These are phyloP conservation scores for Channa striata DNA, from an alignment of 2,797 vertebrate species.

Conservation along the genomic window DNA sequence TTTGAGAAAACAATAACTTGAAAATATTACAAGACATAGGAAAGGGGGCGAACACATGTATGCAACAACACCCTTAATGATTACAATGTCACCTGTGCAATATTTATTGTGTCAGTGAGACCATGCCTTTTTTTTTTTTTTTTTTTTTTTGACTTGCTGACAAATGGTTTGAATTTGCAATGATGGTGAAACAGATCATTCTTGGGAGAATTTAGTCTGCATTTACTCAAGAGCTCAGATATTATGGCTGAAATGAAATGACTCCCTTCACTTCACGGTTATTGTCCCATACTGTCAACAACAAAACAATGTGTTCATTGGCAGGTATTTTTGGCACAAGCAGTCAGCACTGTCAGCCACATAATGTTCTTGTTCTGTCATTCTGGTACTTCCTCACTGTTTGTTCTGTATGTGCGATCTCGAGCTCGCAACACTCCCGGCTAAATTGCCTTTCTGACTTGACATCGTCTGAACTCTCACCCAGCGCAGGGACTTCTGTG, in stretches of 20 bases:
- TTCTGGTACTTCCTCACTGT: slow-evolving; percentile 67
- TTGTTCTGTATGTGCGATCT: slow-evolving; percentile 48
- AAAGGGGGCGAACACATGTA: slow-evolving; percentile 58
- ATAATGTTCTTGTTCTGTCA: slow-evolving; percentile 60
- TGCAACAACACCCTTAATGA: slow-evolving; percentile 64
- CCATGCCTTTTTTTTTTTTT: slow-evolving; percentile 75
- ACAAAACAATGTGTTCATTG: slow-evolving; percentile 50
- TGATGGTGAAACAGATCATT: slow-evolving; percentile 42
- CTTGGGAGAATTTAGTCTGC: slow-evolving; percentile 49
- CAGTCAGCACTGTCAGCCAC: slow-evolving; percentile 60
- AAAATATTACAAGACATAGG: slow-evolving; percentile 64
- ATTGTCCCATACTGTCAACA: slow-evolving; percentile 38
- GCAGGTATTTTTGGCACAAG: slow-evolving; percentile 65
- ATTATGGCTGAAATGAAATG: slow-evolving; percentile 36
- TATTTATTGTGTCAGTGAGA: slow-evolving; percentile 74
- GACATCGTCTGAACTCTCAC: slow-evolving; percentile 50
- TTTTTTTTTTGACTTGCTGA: slow-evolving; percentile 64
- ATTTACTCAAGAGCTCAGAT: slow-evolving; percentile 42
- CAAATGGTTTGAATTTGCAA: slow-evolving; percentile 51
- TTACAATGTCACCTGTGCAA: slow-evolving; percentile 65
- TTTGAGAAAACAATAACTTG: slow-evolving; percentile 51
- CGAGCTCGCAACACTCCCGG: slow-evolving; percentile 54
- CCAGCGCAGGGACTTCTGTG: slow-evolving; percentile 51
- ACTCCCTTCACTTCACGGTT: slow-evolving; percentile 53
- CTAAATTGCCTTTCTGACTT: slow-evolving; percentile 64